Base-by-base conservation (phyloP, 2,797 vertebrate genomes). In the Esox masquinongy region DNA sequence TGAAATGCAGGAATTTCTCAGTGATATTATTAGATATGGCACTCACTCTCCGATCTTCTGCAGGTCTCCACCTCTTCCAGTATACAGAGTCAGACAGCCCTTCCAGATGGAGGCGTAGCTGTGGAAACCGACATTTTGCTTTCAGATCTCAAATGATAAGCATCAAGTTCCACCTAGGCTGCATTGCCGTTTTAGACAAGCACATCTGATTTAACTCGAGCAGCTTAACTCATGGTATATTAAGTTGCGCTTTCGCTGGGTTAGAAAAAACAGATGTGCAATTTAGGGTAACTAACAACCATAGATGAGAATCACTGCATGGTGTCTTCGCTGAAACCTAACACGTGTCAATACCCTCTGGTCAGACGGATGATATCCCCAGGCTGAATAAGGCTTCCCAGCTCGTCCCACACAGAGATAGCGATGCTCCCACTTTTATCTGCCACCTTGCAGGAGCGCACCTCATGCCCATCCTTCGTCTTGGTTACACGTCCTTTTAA, bases 31-130 rank as follows among this genome's bases (percentile, higher is more conserved):
- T 47, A 47, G 11, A 47, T 9, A 43, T 47, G 43, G 80, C 89
- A 98, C 98, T 97, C 92, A 99, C 98, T 99, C 98, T 84, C 98
- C 98, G 70, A 99, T 99, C 92, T 99, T 99, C 85, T 99, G 98
- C 74, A 99, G 94, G 83, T 99, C 97, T 29, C 98, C 98, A 81
- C 96, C 97, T 92, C 97, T 94, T 85, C 98, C 98, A 43, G 97
- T 99, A 92, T 99, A 99, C 68, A 99, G 92, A 0, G 98, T 99
- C 87, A 99, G 92, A 78, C 96, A 99, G 61, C 96, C 97, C 92
- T 99, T 99, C 97, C 97, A 99, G 76, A 99, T 96, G 68, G 98
- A 98, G 0, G 98, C 98, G 29, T 99, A 99, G 43, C 98, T 99
- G 85, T 51, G 2, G 64, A 47, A 47, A 47, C 43, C 3, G 12